Percentiles rank a stretch among this genome's conserved stretches.
These are phyloP conservation scores for Rhopalosiphum nymphaeae DNA, from an alignment of 2,888 invertebrate genomes.

Conservation along the genomic window DNA sequence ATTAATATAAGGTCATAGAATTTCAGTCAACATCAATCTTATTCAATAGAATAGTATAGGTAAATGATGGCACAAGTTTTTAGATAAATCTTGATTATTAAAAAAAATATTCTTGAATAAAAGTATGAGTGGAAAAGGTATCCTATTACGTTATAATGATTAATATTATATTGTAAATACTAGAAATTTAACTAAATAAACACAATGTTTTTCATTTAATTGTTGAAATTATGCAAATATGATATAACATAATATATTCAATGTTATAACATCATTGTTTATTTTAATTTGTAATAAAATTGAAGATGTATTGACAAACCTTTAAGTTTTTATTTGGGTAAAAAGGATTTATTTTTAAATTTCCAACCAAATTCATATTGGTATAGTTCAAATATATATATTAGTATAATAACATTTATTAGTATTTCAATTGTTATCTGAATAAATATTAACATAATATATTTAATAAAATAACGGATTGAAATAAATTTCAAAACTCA, in stretches of 20 bases:
- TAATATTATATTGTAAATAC: background rate
- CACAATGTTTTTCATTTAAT: no score
- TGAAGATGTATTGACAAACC: background rate
- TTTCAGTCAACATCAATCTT: slow-evolving; percentile 9
- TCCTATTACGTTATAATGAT: background rate
- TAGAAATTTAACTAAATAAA: no score
- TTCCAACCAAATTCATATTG: background rate
- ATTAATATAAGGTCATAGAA: background rate
- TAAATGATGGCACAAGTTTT: background rate
- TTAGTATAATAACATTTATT: background rate
- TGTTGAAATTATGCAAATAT: no score
- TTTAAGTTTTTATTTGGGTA: background rate
- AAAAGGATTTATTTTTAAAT: background rate
- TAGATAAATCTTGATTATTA: background rate
- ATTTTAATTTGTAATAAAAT: no score
- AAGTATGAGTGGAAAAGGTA: background rate
- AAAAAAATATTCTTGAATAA: background rate
- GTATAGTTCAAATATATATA: background rate
- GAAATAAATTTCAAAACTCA: background rate
- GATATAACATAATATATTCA: no score
- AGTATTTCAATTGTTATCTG: background rate
- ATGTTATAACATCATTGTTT: no score
- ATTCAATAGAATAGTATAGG: background rate
- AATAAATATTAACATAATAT: background rate
- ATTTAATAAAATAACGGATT: background rate